Evolutionary conservation across 92 coral and sea anemone genomes (phyloP).

Genomic region (Zoanthus sociatus): DNA sequence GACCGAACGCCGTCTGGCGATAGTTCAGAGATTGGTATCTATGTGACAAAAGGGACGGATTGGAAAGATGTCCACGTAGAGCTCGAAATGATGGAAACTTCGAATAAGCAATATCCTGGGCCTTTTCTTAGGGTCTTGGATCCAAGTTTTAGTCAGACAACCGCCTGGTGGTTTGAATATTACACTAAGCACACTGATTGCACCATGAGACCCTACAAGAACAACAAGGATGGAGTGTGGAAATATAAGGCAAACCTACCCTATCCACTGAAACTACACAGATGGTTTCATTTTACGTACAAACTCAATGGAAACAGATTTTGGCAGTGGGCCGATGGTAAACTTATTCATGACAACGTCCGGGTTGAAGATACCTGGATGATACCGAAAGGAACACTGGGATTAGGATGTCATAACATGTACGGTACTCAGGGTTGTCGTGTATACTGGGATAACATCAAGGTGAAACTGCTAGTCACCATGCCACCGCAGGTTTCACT

Average conservation of each 20-base stretch:
- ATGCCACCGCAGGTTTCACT: constrained; percentile 61
- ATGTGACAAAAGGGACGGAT: constrained; percentile 58
- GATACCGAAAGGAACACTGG: constrained; percentile 72
- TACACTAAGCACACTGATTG: constrained; percentile 55
- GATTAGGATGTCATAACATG: constrained; percentile 72
- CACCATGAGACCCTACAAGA: constrained; percentile 77
- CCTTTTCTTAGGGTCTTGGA: constrained; percentile 71
- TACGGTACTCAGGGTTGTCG: constrained; percentile 62
- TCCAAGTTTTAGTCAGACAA: constrained; percentile 52
- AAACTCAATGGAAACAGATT: constrained; percentile 66
- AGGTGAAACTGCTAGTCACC: constrained; percentile 61
- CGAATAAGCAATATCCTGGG: constrained; percentile 65
- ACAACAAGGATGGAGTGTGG: constrained; percentile 70
- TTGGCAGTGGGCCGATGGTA: constrained; percentile 77
- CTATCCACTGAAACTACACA: constrained; percentile 53
- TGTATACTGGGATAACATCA: constrained; percentile 78
- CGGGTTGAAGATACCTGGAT: constrained; percentile 71
- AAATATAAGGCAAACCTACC: constrained; percentile 64
- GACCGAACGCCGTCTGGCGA: constrained; percentile 58
- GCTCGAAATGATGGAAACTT: constrained; percentile 77
- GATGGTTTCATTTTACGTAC: constrained; percentile 78
- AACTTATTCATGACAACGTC: constrained; percentile 69
- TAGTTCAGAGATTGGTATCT: constrained; percentile 68
- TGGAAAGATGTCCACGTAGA: constrained; percentile 89
- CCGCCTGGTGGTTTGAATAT: constrained; percentile 93